Evolutionary conservation across 2,113 vertebrate genomes (phyloP), one percentile per base, ranked within the genome.

Genomic region (Dissostichus mawsoni): DNA sequence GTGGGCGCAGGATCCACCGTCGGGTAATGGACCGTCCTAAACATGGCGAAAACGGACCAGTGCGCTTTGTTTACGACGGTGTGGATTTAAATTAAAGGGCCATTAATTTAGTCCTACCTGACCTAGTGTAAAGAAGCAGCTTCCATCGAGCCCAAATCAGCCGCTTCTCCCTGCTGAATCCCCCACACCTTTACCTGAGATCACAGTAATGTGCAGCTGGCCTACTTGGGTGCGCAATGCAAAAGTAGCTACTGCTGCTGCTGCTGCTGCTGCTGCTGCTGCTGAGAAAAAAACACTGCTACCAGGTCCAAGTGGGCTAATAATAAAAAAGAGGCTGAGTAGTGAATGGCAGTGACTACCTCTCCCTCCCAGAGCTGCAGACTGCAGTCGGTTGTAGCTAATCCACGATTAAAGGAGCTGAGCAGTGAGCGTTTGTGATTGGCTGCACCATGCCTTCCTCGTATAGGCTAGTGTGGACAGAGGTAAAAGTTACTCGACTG

Each of bases 1-100:
- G 92, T 83, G 91, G 93, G 95, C 70, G 92, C 84, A 58, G 95
- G 95, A 62, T 96, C 96, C 93, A 96, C 96, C 94, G 96, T 94
- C 90, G 95, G 93, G 92, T 92, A 92, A 80, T 87, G 87, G 65
- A 67, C 89, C 63, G 93, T 92, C 77, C 78, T 93, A 77, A 93
- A 93, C 94, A 95, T 94, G 2, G 72, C 48, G 58, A 69, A 58
- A 77, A 72, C 52, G 82, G 86, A 87, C 84, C 62, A 70, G 83
- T 50, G 90, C 89, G 80, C 76, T 63, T 91, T 86, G 89, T 81
- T 68, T 23, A 69, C 89, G 80, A 90, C 55, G 85, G 67, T 68
- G 78, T 68, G 86, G 89, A 71, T 80, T 87, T 69, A 82, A 85
- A 69, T 81, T 41, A 73, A 87, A 80, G 84, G 80, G 84, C 87